Conservation (phyloP, 2,797 vertebrate genomes). For the Siniperca obscura region DNA sequence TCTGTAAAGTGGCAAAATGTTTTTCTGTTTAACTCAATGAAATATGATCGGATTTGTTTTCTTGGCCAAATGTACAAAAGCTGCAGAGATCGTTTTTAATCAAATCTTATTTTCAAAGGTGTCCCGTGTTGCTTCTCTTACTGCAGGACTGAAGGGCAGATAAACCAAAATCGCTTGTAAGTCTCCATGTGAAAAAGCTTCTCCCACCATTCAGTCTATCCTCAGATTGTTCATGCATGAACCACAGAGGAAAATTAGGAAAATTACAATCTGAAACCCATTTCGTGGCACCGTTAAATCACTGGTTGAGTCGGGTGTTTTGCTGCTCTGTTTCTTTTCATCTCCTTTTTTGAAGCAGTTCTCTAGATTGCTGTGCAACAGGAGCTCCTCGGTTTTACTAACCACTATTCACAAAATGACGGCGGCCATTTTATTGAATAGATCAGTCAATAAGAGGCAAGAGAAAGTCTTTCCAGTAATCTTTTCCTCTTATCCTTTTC, state of each 20-base stretch:
- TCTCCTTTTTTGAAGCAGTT: conserved; percentile 27
- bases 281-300: not conserved
- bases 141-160: not conserved
- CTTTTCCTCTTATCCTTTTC: not conserved
- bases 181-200: not conserved
- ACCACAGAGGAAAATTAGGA: conserved; percentile 1
- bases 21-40: no score
- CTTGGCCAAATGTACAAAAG: no score
- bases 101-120: no score
- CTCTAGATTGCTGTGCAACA: conserved; percentile 5
- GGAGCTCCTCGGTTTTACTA: not conserved
- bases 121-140: not conserved
- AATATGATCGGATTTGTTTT: no score
- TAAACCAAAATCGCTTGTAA: not conserved
- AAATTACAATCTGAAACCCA: conserved; percentile 15
- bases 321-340: not conserved
- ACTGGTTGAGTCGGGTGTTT: not conserved
- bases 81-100: no score
- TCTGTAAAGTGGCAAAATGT: no score
- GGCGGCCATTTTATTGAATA: conserved; percentile 22
- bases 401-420: conserved; percentile 25
- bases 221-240: not conserved
- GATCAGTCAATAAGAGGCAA: conserved; percentile 23
- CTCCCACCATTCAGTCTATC: not conserved
- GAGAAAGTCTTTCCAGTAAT: conserved; percentile 20